Percentiles rank a stretch among this genome's conserved stretches.
Evolutionary conservation across 2,113 vertebrate genomes (phyloP).

Genomic region (Misgurnus anguillicaudatus): DNA sequence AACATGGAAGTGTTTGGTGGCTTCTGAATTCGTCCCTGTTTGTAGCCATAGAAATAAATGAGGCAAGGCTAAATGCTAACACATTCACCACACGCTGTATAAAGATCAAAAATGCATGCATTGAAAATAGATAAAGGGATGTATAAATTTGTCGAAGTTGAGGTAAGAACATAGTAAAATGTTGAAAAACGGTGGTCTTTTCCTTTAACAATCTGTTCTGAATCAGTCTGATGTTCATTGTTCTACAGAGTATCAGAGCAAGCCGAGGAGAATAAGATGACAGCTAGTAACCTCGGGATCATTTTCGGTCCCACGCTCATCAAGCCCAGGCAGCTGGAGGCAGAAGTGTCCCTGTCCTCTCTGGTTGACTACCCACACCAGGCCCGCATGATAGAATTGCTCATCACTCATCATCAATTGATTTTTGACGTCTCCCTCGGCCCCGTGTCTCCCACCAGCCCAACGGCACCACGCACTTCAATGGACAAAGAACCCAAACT

Average conservation of each 20-base stretch:
- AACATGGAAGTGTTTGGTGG: too few relatives aligned
- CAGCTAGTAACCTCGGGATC: conserved; percentile 92
- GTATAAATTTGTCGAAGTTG: too few relatives aligned
- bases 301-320: conserved; percentile 96
- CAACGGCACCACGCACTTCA: conserved; percentile 60
- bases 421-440: conserved; percentile 81
- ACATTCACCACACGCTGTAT: too few relatives aligned
- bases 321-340: conserved; percentile 85
- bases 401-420: conserved; percentile 83
- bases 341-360: conserved; percentile 91
- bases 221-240: not conserved
- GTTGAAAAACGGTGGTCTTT: too few relatives aligned
- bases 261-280: conserved; percentile 97
- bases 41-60: too few relatives aligned
- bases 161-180: too few relatives aligned
- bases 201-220: conserved; percentile 14
- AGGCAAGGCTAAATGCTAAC: too few relatives aligned
- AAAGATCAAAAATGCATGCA: too few relatives aligned
- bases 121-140: too few relatives aligned
- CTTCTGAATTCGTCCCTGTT: too few relatives aligned
- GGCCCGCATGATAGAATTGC: conserved; percentile 88
- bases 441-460: conserved; percentile 57
- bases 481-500: conserved; percentile 78
- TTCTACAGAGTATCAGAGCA: conserved; percentile 84
- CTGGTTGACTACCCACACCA: conserved; percentile 95